Percentiles rank a stretch among this genome's conserved stretches.
Conservation (phyloP, 2,113 vertebrate species). For the Epinephelus lanceolatus region DNA sequence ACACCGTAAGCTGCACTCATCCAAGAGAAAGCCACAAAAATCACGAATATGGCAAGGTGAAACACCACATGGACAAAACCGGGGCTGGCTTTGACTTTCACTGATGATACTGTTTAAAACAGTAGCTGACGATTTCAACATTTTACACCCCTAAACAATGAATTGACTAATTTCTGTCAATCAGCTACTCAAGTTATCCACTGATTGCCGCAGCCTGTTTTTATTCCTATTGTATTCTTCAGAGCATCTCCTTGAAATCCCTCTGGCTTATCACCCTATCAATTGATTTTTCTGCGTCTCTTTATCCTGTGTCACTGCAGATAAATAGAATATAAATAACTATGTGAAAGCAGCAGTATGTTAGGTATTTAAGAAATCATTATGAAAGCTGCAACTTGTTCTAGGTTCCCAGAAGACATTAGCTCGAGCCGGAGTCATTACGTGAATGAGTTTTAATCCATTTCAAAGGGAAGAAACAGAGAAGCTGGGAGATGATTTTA, state of each 20-base stretch:
- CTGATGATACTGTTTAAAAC: too few species aligned
- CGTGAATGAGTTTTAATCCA: neutral
- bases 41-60: too few species aligned
- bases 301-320: neutral
- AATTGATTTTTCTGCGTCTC: neutral
- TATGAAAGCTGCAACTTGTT: neutral
- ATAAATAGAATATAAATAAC: constrained; percentile 1
- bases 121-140: too few species aligned
- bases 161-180: neutral
- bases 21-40: too few species aligned
- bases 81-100: too few species aligned
- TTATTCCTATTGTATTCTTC: neutral
- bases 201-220: neutral
- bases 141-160: too few species aligned
- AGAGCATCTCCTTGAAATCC: neutral
- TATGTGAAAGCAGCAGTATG: neutral
- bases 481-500: constrained; percentile 17
- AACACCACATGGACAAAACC: too few species aligned
- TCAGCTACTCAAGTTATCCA: neutral
- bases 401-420: neutral
- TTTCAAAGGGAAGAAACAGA: neutral
- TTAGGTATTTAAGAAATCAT: neutral
- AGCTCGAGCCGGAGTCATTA: neutral
- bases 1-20: too few species aligned
- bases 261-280: neutral